Evolutionary conservation across 2,113 vertebrate genomes (phyloP).

Genomic region (Procapra przewalskii): DNA sequence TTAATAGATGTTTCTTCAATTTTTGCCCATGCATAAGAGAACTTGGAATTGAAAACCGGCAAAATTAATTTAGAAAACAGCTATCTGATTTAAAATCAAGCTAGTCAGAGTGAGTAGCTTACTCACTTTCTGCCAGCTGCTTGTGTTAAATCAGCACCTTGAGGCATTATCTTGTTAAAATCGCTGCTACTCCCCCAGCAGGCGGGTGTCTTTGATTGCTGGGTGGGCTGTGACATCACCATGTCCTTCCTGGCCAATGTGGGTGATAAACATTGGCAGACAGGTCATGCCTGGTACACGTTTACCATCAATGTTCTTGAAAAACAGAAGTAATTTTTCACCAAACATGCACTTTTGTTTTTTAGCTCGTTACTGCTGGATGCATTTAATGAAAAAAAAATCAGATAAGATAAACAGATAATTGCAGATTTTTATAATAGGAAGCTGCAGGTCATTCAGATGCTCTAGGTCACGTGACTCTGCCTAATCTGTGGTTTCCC

Average conservation of each 20-base stretch:
- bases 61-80: background rate
- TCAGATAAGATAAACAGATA: background rate
- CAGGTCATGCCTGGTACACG: background rate
- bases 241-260: accelerated
- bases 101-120: background rate
- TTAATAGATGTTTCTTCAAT: background rate
- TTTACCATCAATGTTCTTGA: background rate
- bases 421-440: background rate
- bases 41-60: background rate
- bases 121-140: background rate
- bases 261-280: background rate
- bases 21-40: background rate
- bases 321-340: background rate
- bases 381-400: background rate
- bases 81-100: background rate
- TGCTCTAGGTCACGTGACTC: accelerated
- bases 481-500: background rate
- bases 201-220: background rate
- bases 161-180: background rate
- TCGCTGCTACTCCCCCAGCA: accelerated
- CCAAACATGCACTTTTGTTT: background rate
- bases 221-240: background rate
- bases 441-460: accelerated
- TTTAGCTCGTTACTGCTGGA: background rate
- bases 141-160: too few species aligned